Conservation (phyloP, 2,888 invertebrate species). For the Polyommatus iphigenia region DNA sequence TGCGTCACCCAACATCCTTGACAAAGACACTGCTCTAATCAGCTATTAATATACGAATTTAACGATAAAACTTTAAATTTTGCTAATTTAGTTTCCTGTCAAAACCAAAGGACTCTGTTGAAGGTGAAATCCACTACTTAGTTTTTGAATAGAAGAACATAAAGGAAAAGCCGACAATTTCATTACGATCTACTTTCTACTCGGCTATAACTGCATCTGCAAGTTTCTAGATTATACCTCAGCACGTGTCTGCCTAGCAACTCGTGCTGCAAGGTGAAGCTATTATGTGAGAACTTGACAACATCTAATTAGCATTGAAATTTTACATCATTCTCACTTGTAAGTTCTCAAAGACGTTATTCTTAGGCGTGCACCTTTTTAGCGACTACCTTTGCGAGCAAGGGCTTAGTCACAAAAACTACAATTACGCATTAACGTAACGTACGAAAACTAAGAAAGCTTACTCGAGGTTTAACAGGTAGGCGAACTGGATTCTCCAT, state of each 20-base stretch:
- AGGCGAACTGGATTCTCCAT: neutral
- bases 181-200: constrained; percentile 11
- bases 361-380: neutral
- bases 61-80: neutral
- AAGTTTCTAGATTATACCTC: constrained; percentile 24
- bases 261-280: constrained; percentile 25
- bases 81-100: neutral
- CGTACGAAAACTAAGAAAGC: neutral
- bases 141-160: neutral
- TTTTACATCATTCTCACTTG: constrained; percentile 7
- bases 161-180: neutral
- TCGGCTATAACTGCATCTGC: constrained; percentile 15
- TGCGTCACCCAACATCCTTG: constrained; percentile 27
- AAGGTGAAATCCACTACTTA: neutral
- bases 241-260: constrained; percentile 30
- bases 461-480: neutral
- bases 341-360: constrained; percentile 13
- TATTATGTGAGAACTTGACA: constrained; percentile 10
- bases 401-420: constrained; percentile 14
- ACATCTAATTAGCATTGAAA: constrained; percentile 17
- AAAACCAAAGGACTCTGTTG: neutral
- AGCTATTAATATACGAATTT: neutral
- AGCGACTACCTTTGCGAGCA: neutral
- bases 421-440: constrained; percentile 28
- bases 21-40: constrained; percentile 26